phyloP scores from a whole-genome alignment of 2,888 invertebrate genomes.

The Microplitis deprimator region DNA sequence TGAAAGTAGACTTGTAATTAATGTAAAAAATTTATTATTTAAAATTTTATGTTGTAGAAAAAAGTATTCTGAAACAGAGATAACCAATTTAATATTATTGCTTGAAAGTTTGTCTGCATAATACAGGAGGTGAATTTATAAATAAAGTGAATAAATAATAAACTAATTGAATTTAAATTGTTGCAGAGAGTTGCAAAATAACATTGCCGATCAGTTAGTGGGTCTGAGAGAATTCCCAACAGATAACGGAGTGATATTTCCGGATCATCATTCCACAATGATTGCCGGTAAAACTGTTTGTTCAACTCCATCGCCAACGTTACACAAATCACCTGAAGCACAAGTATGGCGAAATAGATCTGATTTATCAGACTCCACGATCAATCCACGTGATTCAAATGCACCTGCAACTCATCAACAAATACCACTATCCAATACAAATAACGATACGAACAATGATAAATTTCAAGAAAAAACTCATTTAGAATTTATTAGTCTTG shows the following conservation, averaged over 20 bases:
- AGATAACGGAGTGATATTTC: slow-evolving; percentile 42
- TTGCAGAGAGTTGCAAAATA: slow-evolving; percentile 56
- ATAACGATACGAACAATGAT: slow-evolving; percentile 45
- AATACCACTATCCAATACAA: slow-evolving; percentile 19
- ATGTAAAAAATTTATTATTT: background rate
- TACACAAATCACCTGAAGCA: slow-evolving; percentile 49
- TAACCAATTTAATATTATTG: background rate
- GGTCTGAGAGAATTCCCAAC: slow-evolving; percentile 48
- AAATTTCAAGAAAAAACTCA: slow-evolving; percentile 52
- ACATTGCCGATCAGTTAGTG: slow-evolving; percentile 54
- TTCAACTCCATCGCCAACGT: slow-evolving; percentile 58
- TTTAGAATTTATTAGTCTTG: slow-evolving; percentile 60
- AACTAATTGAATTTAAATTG: slow-evolving; percentile 5
- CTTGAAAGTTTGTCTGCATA: background rate
- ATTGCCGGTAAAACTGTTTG: slow-evolving; percentile 51
- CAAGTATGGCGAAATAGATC: slow-evolving; percentile 54
- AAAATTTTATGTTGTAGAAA: background rate
- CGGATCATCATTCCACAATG: slow-evolving; percentile 50
- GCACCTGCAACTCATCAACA: slow-evolving; percentile 14
- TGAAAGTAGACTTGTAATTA: background rate
- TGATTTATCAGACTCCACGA: slow-evolving; percentile 54
- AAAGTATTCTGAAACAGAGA: background rate
- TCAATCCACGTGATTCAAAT: slow-evolving; percentile 39
- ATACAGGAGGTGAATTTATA: background rate
- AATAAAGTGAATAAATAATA: background rate